Conservation (phyloP, 2,888 invertebrate genomes). For the Schizotus pectinicornis region DNA sequence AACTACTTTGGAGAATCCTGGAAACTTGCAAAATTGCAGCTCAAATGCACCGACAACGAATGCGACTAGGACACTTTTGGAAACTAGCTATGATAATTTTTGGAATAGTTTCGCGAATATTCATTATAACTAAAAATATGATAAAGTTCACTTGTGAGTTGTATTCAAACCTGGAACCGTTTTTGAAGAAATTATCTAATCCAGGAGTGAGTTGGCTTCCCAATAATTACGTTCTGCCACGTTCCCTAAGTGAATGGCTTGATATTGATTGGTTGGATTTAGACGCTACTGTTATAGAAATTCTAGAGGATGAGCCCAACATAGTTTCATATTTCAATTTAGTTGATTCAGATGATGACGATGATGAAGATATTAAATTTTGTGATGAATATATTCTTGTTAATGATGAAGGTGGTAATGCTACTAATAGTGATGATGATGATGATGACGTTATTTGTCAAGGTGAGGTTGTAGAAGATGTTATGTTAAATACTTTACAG, state of each 20-base stretch:
- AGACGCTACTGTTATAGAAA: slow-evolving; percentile 40
- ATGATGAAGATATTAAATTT: slow-evolving; percentile 40
- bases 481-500: background rate
- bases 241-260: slow-evolving; percentile 58
- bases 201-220: slow-evolving; percentile 56
- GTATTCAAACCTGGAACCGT: slow-evolving; percentile 54
- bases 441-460: background rate
- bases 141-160: slow-evolving; percentile 55
- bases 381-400: slow-evolving; percentile 45
- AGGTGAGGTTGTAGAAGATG: background rate
- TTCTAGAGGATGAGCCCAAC: slow-evolving; percentile 29
- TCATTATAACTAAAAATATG: slow-evolving; percentile 52
- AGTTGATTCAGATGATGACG: slow-evolving; percentile 41
- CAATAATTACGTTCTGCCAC: slow-evolving; percentile 52
- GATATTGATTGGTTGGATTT: slow-evolving; percentile 53
- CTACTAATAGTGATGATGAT: background rate
- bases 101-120: slow-evolving; percentile 59
- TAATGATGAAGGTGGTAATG: too few relatives aligned
- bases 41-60: slow-evolving; percentile 51
- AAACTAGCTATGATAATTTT: slow-evolving; percentile 54
- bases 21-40: slow-evolving; percentile 52
- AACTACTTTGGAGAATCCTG: slow-evolving; percentile 57
- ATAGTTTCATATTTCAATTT: slow-evolving; percentile 39
- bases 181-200: slow-evolving; percentile 48
- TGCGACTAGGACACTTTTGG: slow-evolving; percentile 60